phyloP scores from a whole-genome alignment of 2,113 vertebrate genomes.

The Cyphomyrus discorhynchus region DNA sequence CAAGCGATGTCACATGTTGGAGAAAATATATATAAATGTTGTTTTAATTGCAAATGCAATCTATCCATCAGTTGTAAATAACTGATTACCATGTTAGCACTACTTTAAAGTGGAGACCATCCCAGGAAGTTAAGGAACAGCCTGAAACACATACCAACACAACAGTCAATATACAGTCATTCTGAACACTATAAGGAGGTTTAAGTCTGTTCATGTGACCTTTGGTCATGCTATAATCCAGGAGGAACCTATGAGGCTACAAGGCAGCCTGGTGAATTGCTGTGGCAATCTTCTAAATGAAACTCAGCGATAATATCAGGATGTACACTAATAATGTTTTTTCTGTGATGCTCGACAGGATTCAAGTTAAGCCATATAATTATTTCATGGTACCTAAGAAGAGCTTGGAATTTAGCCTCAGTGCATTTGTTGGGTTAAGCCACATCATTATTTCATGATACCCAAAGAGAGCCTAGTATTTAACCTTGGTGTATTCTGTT shows the following conservation, averaged over 20 bases:
- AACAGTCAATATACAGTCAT: neutral
- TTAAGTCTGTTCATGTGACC: neutral
- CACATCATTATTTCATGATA: slow-evolving; percentile 51
- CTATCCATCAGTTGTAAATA: neutral
- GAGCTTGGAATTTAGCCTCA: slow-evolving; percentile 13
- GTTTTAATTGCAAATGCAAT: neutral
- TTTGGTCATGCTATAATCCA: neutral
- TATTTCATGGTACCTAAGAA: slow-evolving; percentile 33
- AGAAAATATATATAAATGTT: neutral
- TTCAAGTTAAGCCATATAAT: slow-evolving; percentile 22
- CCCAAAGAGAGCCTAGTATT: slow-evolving; percentile 46
- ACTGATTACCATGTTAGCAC: neutral
- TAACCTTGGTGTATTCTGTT: slow-evolving; percentile 41
- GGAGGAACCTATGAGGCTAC: neutral
- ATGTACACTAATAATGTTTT: neutral
- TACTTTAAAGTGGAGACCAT: neutral
- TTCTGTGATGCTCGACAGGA: neutral
- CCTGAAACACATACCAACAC: neutral
- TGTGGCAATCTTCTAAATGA: neutral
- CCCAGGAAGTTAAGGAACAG: neutral
- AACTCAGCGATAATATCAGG: neutral
- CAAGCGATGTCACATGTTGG: neutral
- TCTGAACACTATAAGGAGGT: neutral
- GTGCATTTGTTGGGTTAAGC: slow-evolving; percentile 36
- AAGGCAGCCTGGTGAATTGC: neutral